phyloP scores from a whole-genome alignment of 2,113 vertebrate species.

The Empidonax traillii region DNA sequence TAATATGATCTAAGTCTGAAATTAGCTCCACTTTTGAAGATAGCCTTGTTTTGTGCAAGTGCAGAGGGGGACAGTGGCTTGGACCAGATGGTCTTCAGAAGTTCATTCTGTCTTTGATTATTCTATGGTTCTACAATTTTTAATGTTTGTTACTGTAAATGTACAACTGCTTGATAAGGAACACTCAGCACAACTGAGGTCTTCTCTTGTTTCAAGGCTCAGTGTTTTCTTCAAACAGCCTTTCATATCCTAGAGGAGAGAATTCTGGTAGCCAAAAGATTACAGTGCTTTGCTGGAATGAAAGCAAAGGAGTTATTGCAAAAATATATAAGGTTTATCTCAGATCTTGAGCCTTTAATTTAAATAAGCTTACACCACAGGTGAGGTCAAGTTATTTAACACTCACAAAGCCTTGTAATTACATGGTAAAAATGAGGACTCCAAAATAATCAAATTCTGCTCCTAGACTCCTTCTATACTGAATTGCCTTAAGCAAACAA shows the following conservation, averaged over 20 bases:
- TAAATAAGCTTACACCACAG: background rate
- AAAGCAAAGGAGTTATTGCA: background rate
- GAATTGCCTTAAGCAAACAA: background rate
- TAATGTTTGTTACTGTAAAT: background rate
- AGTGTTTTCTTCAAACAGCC: background rate
- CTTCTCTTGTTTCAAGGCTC: background rate
- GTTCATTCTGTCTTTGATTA: background rate
- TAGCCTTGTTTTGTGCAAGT: background rate
- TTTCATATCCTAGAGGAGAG: background rate
- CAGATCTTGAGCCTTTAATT: background rate
- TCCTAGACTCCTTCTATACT: background rate
- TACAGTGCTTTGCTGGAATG: background rate
- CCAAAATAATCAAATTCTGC: background rate
- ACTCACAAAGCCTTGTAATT: background rate
- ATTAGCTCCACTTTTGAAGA: background rate
- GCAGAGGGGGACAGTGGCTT: background rate
- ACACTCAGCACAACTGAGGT: fast-evolving
- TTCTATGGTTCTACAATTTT: background rate
- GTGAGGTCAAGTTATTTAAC: background rate
- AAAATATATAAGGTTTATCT: background rate
- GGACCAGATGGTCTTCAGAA: background rate
- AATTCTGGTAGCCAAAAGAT: background rate
- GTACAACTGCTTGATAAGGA: background rate
- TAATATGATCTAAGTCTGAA: background rate
- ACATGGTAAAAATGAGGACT: background rate